phyloP scores from a whole-genome alignment of 2,888 invertebrate species.

The Meteorus cinctellus region DNA sequence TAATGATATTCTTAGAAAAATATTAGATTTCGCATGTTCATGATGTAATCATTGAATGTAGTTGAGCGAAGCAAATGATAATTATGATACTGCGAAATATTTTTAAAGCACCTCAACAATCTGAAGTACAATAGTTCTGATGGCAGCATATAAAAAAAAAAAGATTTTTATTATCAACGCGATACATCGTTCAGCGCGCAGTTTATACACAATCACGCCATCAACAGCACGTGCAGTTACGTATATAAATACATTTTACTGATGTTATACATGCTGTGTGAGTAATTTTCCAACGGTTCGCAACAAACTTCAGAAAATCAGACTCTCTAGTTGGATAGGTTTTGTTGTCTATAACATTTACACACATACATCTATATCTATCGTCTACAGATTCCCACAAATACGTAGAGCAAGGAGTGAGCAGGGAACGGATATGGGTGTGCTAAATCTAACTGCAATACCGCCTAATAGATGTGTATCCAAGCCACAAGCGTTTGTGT shows the following conservation, averaged over 20 bases:
- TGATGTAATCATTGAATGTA: constrained; percentile 2
- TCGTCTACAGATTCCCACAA: neutral
- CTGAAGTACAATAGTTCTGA: constrained; percentile 12
- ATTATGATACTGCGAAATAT: constrained; percentile 3
- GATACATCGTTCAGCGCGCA: constrained; percentile 22
- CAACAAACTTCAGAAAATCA: constrained; percentile 24
- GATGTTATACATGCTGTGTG: constrained; percentile 27
- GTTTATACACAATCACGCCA: constrained; percentile 11
- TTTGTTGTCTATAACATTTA: neutral
- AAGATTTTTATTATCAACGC: constrained; percentile 29
- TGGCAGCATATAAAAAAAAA: neutral
- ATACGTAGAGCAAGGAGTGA: neutral
- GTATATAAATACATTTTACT: neutral
- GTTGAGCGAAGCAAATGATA: neutral
- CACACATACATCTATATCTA: neutral
- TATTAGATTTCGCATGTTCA: neutral
- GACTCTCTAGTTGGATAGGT: neutral
- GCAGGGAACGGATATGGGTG: neutral
- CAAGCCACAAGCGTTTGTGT: constrained; percentile 1
- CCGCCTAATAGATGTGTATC: constrained; percentile 3
- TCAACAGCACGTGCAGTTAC: constrained; percentile 4
- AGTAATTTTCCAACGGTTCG: constrained; percentile 32
- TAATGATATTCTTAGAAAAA: neutral
- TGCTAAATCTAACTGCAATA: constrained; percentile 7
- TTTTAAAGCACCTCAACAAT: constrained; percentile 1